phyloP scores from a whole-genome alignment of 2,888 invertebrate species.

The Embidobia sp. region DNA sequence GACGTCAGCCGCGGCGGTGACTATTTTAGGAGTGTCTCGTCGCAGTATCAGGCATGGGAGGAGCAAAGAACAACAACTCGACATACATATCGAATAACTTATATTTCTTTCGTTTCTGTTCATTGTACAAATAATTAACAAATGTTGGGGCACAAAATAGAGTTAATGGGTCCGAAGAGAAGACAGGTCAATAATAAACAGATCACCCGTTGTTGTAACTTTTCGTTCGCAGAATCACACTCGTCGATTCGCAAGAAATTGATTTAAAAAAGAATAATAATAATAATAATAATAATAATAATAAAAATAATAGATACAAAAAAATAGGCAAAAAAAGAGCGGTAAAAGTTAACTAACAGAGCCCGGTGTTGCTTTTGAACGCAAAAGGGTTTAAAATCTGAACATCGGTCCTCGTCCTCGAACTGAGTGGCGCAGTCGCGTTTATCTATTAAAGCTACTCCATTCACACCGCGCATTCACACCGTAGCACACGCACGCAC shows the following conservation, averaged over 20 bases:
- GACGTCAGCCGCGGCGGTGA: conserved; percentile 76
- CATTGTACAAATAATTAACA: conserved; percentile 79
- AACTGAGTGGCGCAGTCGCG: neutral
- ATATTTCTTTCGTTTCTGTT: conserved; percentile 73
- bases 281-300: too few relatives aligned
- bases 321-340: too few relatives aligned
- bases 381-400: too few relatives aligned
- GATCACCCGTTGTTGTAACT: too few relatives aligned
- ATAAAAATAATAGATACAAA: too few relatives aligned
- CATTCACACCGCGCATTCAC: conserved; percentile 10
- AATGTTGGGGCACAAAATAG: conserved; percentile 71
- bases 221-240: too few relatives aligned
- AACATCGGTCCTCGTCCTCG: conserved; percentile 2
- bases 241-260: too few relatives aligned
- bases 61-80: conserved; percentile 60
- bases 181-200: conserved; percentile 27
- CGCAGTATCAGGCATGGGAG: conserved; percentile 66
- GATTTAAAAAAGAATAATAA: too few relatives aligned
- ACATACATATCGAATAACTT: conserved; percentile 74
- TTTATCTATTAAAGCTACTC: conserved; percentile 51
- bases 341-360: too few relatives aligned
- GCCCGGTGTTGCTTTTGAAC: too few relatives aligned
- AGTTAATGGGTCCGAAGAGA: conserved; percentile 58
- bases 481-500: neutral
- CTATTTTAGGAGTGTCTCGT: conserved; percentile 80